Base-by-base conservation (phyloP, 2,113 vertebrate species). In the Leuciscus idus region DNA sequence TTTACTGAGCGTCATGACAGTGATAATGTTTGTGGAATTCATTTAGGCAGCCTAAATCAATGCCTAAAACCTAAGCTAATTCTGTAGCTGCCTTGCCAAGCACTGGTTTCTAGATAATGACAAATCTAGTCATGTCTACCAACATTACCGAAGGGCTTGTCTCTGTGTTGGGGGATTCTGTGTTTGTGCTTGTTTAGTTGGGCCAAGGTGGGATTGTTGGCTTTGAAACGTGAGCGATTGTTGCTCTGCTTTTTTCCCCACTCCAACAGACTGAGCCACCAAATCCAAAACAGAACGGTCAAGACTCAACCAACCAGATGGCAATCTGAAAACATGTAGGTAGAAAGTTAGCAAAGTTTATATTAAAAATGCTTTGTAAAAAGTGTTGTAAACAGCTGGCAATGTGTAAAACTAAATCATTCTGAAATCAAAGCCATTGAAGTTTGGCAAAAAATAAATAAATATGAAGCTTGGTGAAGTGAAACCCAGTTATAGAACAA, bases 251-350 rank as follows among this genome's bases (percentile, higher is more conserved):
- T 94, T 95, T 81, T 95, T 92, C n/a, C 93, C 95, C 6, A 91
- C 92, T 68, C 96, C 95, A 2, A 98, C 93, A 0, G 96, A 97
- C 92, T 97, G 97, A 15, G 96, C 96, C 83, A 99, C 92, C 2
- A 97, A 92, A 86, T 96, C 96, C 62, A 99, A 95, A 57, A 99
- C 90, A 0, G 98, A 97, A 39, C 93, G 93, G 86, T 99, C 97
- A 92, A 98, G 92, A 82, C 95, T 95, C 23, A 99, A 95, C 98
- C 98, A 99, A 26, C 97, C 96, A 0, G 97, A 99, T 0, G 98
- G 98, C 15, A 97, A 89, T 91, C 98, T 99, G 90, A 33, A 9
- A 84, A 19, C 12, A 73, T 28, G n/a, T n/a, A n/a, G 13, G 4
- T 15, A 50, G 50, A 52, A 52, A 57, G 55, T 43, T n/a, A 73